Base-by-base conservation (phyloP, 2,113 vertebrate species). In the Sialia sialis region DNA sequence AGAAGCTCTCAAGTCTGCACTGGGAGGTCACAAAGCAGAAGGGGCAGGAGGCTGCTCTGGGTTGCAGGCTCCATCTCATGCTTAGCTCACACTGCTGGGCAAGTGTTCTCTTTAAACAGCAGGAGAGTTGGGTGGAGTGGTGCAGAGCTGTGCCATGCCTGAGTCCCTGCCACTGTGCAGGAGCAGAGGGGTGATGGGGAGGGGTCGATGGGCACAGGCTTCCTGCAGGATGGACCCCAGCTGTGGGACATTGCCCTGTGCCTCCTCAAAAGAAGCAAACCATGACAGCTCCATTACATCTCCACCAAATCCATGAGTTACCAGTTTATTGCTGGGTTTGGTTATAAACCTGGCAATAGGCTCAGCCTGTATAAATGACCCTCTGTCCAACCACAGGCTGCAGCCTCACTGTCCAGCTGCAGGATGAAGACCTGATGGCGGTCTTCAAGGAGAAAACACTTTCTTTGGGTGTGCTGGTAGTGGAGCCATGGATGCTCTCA, bases 51-150 rank as follows among this genome's bases (percentile, higher is more conserved):
- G 67, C 48, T 20, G 20, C 44, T 52, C 43, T 29, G 62, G 55
- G 19, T 38, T 48, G 23, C 1, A 6, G 48, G 52, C 62, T 79
- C 39, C 0, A 1, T 17, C 67, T 64, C 6, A 0, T 6, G 0
- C 30, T 34, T 2, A 4, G 30, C 56, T 69, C 58, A 4, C 16
- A 3, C 13, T 80, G 54, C 63, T 64, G 39, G 43, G 62, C 21
- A n/a, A 3, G 13, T 6, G 21, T 17, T 15, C 46, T 22, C 56
- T 56, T 32, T 11, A 6, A 84, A 29, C 15, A 38, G 36, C 9
- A 27, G 22, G 22, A 66, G 46, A 19, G 38, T 3, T 8, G 12
- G 0, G 0, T 29, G n/a, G 9, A 36, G 49, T 6, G 16, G 4
- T 0, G 2, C 19, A 29, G 72, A 22, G 49, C 7, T 32, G 46